These are phyloP conservation scores for Nycticorax nycticorax DNA, from an alignment of 2,113 vertebrate genomes.

Conservation along the genomic window DNA sequence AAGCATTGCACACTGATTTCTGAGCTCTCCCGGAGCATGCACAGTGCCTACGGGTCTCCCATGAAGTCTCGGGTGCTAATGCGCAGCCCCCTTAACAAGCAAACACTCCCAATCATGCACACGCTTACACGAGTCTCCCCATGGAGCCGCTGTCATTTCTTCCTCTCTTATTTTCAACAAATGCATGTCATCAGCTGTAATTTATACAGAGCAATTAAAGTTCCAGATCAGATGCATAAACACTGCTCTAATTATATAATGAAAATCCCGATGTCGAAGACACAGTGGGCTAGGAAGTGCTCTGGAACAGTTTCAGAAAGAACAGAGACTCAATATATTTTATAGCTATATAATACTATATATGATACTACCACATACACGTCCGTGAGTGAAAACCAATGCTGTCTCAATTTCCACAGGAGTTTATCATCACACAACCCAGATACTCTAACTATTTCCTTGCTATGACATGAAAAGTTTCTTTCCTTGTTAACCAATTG, in stretches of 20 bases:
- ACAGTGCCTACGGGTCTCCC: neutral
- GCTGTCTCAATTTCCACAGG: neutral
- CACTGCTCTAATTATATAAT: neutral
- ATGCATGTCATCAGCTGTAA: neutral
- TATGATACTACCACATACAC: neutral
- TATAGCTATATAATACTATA: neutral
- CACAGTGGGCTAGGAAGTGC: neutral
- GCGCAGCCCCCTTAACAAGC: neutral
- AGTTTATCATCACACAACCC: neutral
- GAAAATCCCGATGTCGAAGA: neutral
- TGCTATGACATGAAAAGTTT: neutral
- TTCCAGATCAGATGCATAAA: neutral
- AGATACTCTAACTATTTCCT: neutral
- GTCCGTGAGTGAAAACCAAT: neutral
- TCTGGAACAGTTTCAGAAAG: neutral
- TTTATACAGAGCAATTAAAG: neutral
- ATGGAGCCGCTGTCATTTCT: neutral
- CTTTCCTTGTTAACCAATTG: neutral
- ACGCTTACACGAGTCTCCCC: neutral
- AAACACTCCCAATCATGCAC: neutral
- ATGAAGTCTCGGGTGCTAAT: neutral
- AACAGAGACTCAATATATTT: neutral
- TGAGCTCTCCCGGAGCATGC: neutral
- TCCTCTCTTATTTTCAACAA: neutral
- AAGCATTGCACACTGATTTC: neutral